Evolutionary conservation across 2,113 vertebrate species (phyloP), one percentile per base, ranked within the genome.

Genomic region (Datnioides undecimradiatus): DNA sequence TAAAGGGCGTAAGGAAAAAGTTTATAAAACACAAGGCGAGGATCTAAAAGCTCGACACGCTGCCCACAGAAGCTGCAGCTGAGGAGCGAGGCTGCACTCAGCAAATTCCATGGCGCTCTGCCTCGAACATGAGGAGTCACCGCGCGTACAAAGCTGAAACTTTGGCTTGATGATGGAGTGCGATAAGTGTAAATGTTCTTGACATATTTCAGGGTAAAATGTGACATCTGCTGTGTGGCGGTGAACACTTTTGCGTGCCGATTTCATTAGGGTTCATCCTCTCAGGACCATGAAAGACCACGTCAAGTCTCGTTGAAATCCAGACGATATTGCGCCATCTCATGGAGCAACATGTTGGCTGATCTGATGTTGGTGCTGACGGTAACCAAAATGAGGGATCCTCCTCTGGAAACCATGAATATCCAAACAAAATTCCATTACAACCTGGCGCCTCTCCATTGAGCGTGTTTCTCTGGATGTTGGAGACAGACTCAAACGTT

Each of bases 11-110:
- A 59, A 60, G 38, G n/a, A 34, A 40, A 4, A 52, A 72, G 27
- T 63, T 70, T 34, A 64, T 23, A 62, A 70, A 85, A 78, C 34
- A 40, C 57, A 52, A 67, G 25, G 48, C 34, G 58, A 63, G 73
- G 58, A 73, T 60, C 55, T 69, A 52, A 48, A 48, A 57, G 75
- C 36, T 41, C 71, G 60, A 52, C 27, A 6, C 8, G 9, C 38
- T 10, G 46, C 43, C 8, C n/a, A 8, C 10, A 11, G n/a, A 73
- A 66, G 48, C 64, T 36, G n/a, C 49, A 23, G 34, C 45, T 17
- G 23, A 58, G 29, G 25, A 49, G 17, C 52, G 54, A 9, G 12
- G 48, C 7, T 38, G 59, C 29, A 19, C 19, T 55, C 14, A 9
- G 41, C 17, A 19, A 40, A 23, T 13, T 17, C 14, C 17, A 25